Conservation (phyloP, 1,140 invertebrate species). For the Drosophila miranda region DNA sequence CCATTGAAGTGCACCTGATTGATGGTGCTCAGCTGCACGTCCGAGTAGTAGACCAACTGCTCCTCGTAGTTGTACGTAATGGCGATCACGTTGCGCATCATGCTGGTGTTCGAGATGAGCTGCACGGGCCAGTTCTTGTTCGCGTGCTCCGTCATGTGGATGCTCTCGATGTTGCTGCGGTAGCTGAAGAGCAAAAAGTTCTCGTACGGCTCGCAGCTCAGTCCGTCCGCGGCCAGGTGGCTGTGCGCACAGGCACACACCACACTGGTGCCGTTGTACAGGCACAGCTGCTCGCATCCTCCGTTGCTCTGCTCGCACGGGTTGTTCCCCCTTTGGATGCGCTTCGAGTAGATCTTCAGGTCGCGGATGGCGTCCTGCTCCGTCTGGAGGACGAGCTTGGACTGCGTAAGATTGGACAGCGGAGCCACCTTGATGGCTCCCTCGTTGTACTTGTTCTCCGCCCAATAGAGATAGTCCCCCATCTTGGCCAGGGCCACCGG, state of each 20-base stretch:
- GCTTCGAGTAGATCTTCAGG: conserved; percentile 85
- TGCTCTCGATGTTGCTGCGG: conserved; percentile 89
- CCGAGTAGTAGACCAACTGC: conserved; percentile 91
- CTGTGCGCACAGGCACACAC: conserved; percentile 91
- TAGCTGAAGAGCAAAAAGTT: conserved; percentile 90
- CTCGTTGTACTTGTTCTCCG: conserved; percentile 84
- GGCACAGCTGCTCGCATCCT: conserved; percentile 90
- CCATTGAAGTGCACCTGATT: conserved; percentile 93
- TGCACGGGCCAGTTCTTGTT: conserved; percentile 90
- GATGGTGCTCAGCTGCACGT: conserved; percentile 92
- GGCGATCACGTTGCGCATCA: conserved; percentile 93
- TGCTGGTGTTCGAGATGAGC: conserved; percentile 85
- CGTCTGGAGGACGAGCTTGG: conserved; percentile 84
- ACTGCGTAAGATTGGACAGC: conserved; percentile 84
- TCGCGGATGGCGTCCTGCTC: conserved; percentile 89
- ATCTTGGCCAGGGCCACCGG: conserved; percentile 86
- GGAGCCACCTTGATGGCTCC: conserved; percentile 87
- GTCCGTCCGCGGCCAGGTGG: conserved; percentile 85
- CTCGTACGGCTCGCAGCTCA: conserved; percentile 87
- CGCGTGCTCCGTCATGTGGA: conserved; percentile 87
- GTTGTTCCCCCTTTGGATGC: conserved; percentile 85
- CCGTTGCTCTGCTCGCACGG: conserved; percentile 89
- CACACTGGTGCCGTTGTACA: conserved; percentile 87
- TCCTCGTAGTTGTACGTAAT: conserved; percentile 90
- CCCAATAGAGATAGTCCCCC: conserved; percentile 77